Evolutionary conservation across 2,113 vertebrate species (phyloP), one percentile per base, ranked within the genome.

Genomic region (Tylochromis polylepis): DNA sequence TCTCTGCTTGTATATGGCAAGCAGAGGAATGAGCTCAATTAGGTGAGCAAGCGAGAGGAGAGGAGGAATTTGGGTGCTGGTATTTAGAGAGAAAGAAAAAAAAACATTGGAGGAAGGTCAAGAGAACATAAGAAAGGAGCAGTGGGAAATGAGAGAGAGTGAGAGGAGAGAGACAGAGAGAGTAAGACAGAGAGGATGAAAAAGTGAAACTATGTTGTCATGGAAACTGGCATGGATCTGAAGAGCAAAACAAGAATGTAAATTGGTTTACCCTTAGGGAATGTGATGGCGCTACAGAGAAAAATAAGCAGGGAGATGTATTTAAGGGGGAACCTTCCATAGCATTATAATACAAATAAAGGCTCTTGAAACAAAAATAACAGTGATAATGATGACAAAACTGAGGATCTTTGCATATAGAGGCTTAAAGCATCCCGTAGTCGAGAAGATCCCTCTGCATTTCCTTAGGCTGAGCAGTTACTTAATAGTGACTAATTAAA

Each of bases 181-280:
- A 90, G 85, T 77, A 88, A 78, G 89, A 93, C 84, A 87, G 89
- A 89, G 92, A 94, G 92, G 93, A 94, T 96, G 95, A 94, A 94
- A 95, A 95, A 96, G 96, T 96, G 96, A 97, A 97, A 96, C 95
- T 96, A 92, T 96, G 98, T 99, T 98, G 96, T 97, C 98, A 99
- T 98, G 97, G 98, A 96, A 97, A 98, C 97, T 96, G 95, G 95
- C 86, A 96, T 93, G 91, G 96, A 97, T 97, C 96, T 97, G 96
- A 96, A 95, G 95, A 96, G 96, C 96, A 96, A 96, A 97, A 96
- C 90, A 96, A 96, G 96, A 97, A 96, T 96, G 96, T 95, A 97
- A 98, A 97, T 97, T 84, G 80, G 95, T 97, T 97, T 97, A 96
- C 91, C 94, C 91, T 95, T 79, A 92, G 91, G 94, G 92, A 95